A percentile compares a stretch with the other conserved stretches of the same genome.
Conservation (phyloP, 2,797 vertebrate genomes). For the Potorous gilbertii region DNA sequence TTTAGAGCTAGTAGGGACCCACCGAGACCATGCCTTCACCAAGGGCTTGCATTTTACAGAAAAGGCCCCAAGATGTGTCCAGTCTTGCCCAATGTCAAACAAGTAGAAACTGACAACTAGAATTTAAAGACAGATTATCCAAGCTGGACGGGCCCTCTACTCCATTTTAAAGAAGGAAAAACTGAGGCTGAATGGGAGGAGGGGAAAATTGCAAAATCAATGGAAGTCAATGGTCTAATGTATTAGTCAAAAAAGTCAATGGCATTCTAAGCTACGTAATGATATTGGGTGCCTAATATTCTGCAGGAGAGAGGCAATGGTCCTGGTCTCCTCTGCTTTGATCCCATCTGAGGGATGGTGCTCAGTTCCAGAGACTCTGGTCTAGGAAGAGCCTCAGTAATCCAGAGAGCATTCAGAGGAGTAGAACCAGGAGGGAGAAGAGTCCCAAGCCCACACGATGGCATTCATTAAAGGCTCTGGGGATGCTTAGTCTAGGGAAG, state of each 20-base stretch:
- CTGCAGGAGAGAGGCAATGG: not conserved
- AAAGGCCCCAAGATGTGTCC: too few species aligned
- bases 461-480: not conserved
- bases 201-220: not conserved
- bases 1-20: too few species aligned
- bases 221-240: not conserved
- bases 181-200: not conserved
- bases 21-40: too few species aligned
- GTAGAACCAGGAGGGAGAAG: too few species aligned
- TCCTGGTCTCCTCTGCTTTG: not conserved
- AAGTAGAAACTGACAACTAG: not conserved
- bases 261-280: not conserved
- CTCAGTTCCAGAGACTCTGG: not conserved
- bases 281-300: not conserved
- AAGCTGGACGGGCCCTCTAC: not conserved
- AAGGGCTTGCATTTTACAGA: too few species aligned
- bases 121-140: not conserved
- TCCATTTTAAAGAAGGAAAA: too few species aligned
- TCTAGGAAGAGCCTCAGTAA: not conserved
- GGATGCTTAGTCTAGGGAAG: not conserved
- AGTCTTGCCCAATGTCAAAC: too few species aligned
- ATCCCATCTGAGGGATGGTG: not conserved
- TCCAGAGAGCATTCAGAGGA: too few species aligned
- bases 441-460: rapidly evolving
- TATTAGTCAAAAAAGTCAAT: not conserved